phyloP scores from a whole-genome alignment of 2,888 invertebrate species.

The Tiliacea citrago region DNA sequence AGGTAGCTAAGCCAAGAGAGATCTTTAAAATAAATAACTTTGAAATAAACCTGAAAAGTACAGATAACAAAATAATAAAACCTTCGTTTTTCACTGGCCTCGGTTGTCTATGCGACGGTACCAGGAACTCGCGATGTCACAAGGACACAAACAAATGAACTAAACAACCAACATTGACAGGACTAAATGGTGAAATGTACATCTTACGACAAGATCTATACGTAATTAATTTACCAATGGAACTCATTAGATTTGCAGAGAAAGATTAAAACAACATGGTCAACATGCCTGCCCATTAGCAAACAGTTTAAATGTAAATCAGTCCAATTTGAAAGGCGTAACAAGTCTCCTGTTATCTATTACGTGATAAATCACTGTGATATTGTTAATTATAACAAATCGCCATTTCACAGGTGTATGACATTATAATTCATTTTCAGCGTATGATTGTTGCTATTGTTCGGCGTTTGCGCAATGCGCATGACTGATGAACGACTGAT shows the following conservation, averaged over 20 bases:
- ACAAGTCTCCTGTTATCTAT: background rate
- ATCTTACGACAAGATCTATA: constrained; percentile 31
- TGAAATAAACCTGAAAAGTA: background rate
- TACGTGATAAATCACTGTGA: constrained; percentile 45
- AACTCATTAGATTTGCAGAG: constrained; percentile 31
- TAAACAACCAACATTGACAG: constrained; percentile 26
- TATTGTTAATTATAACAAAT: constrained; percentile 53
- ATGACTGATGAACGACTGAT: constrained; percentile 59
- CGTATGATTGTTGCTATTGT: constrained; percentile 68
- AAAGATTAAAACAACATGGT: constrained; percentile 43
- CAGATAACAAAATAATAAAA: background rate
- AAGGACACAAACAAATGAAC: constrained; percentile 41
- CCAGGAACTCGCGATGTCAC: constrained; percentile 40
- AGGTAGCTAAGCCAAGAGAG: too few relatives aligned
- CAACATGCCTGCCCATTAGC: constrained; percentile 39
- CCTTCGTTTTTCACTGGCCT: constrained; percentile 26
- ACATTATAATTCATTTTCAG: constrained; percentile 58
- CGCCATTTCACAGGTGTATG: constrained; percentile 62
- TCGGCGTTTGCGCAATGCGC: constrained; percentile 68
- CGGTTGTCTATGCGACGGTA: background rate
- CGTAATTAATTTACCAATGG: constrained; percentile 44
- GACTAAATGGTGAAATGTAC: constrained; percentile 35
- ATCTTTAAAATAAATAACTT: background rate
- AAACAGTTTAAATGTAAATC: constrained; percentile 46
- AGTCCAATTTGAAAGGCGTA: constrained; percentile 37